Evolutionary conservation across 1,140 invertebrate species (phyloP).

Genomic region (Drosophila orosa): DNA sequence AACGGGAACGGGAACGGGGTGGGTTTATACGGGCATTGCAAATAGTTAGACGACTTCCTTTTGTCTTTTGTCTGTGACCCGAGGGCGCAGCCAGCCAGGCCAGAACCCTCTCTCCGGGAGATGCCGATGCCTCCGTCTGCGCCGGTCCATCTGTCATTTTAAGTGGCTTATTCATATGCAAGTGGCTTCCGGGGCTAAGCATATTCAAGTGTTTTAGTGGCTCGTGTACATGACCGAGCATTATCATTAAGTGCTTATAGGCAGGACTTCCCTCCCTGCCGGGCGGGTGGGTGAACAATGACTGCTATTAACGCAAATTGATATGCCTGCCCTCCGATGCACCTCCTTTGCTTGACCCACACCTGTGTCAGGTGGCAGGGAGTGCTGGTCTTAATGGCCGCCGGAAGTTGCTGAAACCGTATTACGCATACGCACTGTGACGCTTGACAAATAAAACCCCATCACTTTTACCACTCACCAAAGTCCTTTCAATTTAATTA

Average conservation of each 20-base stretch:
- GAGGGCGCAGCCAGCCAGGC: conserved; percentile 32
- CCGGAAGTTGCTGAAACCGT: conserved; percentile 49
- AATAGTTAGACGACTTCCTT: conserved; percentile 75
- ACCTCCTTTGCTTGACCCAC: background rate
- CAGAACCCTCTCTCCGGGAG: background rate
- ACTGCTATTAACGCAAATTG: conserved; percentile 82
- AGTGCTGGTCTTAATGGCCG: conserved; percentile 44
- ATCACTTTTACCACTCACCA: background rate
- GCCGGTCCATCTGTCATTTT: conserved; percentile 78
- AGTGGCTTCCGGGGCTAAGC: conserved; percentile 82
- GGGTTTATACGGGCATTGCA: conserved; percentile 49
- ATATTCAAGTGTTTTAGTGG: conserved; percentile 83
- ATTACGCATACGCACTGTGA: conserved; percentile 64
- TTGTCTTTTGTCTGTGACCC: conserved; percentile 69
- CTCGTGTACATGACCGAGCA: conserved; percentile 80
- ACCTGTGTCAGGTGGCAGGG: conserved; percentile 1
- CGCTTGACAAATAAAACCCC: conserved; percentile 20
- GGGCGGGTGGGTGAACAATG: conserved; percentile 63
- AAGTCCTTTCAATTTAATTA: conserved; percentile 14
- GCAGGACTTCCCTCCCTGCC: conserved; percentile 33
- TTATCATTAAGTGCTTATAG: conserved; percentile 83
- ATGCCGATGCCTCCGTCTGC: conserved; percentile 23
- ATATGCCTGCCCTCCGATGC: conserved; percentile 50
- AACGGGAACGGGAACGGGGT: conserved; percentile 11
- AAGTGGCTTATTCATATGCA: conserved; percentile 83